Evolutionary conservation across 2,113 vertebrate species (phyloP), one percentile per base, ranked within the genome.

Genomic region (Antennarius striatus): DNA sequence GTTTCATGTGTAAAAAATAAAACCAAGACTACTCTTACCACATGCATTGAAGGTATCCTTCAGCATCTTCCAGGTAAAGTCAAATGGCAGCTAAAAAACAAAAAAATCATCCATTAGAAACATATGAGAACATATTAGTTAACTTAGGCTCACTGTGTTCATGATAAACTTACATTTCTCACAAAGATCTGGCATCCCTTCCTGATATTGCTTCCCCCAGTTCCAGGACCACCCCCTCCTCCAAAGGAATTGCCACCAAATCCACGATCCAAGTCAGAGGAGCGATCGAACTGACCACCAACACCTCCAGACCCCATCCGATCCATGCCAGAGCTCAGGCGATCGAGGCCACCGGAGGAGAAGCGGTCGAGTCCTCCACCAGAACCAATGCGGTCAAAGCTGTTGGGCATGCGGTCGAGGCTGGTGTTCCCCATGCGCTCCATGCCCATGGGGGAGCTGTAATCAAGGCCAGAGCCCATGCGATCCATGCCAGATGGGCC

Each of bases 121-220:
- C 0, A 47, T 8, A 1, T 1, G 0, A 64, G 6, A 39, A 15
- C 10, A 5, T 39, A 14, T 5, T 6, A 11, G 1, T 5, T 0
- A 51, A 17, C 9, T 1, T 52, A 4, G 1, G 2, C 10, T 0
- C 57, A 15, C 12, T 10, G 1, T 13, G 2, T 0, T 51, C 0
- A 6, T 29, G 11, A 54, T 4, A 29, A 54, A 49, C 96, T 93
- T 91, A 98, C 97, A 69, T 99, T 99, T 91, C 97, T 96, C 84
- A 99, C 97, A 89, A 99, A 99, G 83, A 99, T 99, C 91, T 99
- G 97, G 80, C 96, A 98, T 59, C 96, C 96, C 87, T 98, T 98
- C 77, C 96, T 93, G 81, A 95, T 77, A 65, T 95, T 95, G 70
- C 85, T 68, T 30, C 94, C 94, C 7, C 87, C 90, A 7, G 91